These are phyloP conservation scores for Conus ventricosus DNA, from an alignment of 1,140 invertebrate genomes.

Conservation along the genomic window DNA sequence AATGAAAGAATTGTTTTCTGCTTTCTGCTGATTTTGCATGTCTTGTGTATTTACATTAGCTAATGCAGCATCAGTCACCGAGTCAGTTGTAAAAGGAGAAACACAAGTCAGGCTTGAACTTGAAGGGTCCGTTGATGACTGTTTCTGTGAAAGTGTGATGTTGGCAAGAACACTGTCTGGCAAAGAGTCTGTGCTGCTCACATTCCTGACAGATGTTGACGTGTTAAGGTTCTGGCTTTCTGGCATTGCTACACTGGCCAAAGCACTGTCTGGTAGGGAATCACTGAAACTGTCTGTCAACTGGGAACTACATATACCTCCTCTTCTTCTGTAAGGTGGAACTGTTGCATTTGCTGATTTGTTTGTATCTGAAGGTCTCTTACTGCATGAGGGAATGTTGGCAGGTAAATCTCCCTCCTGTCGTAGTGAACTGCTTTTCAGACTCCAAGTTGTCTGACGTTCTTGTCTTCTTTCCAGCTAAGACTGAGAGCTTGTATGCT, in stretches of 20 bases:
- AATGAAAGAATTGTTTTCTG: neutral
- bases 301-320: neutral
- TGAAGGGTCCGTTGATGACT: neutral
- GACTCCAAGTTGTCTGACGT: neutral
- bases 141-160: neutral
- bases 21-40: neutral
- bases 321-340: neutral
- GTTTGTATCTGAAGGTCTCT: neutral
- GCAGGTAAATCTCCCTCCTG: neutral
- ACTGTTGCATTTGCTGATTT: neutral
- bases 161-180: neutral
- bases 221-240: neutral
- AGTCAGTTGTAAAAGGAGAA: neutral
- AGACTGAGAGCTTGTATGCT: neutral
- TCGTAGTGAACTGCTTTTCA: neutral
- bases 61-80: neutral
- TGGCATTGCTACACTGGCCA: slow-evolving; percentile 8
- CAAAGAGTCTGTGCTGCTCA: neutral
- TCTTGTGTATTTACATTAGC: neutral
- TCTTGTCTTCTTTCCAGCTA: neutral
- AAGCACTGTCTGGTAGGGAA: neutral
- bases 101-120: neutral
- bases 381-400: neutral
- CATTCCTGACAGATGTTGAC: neutral
- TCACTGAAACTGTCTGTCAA: neutral